These are phyloP conservation scores for Prunella strophiata DNA, from an alignment of 2,797 vertebrate species.

Conservation along the genomic window DNA sequence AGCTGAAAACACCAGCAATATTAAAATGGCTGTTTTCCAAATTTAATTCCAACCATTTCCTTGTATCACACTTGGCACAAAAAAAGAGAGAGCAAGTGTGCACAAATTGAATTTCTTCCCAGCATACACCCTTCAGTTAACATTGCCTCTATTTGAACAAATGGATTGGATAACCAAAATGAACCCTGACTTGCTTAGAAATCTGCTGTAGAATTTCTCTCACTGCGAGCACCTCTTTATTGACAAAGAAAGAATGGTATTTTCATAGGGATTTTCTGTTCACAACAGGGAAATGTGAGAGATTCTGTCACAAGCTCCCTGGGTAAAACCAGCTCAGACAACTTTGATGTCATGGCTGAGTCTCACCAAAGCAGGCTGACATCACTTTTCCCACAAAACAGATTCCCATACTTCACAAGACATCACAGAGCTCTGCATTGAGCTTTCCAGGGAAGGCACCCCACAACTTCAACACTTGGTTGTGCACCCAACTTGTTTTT, in stretches of 20 bases:
- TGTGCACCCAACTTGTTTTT: not conserved
- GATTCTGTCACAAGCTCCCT: fast-evolving
- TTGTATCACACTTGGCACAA: not conserved
- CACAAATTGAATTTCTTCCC: not conserved
- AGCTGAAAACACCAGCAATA: not conserved
- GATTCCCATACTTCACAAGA: not conserved
- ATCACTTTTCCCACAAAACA: not conserved
- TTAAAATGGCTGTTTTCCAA: slow-evolving; percentile 18
- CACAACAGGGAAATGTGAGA: not conserved
- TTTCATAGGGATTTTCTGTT: not conserved
- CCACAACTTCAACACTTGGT: not conserved
- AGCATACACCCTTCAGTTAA: not conserved
- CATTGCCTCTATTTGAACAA: not conserved
- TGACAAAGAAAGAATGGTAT: not conserved
- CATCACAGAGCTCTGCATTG: fast-evolving
- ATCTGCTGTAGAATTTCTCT: not conserved
- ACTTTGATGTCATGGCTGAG: fast-evolving
- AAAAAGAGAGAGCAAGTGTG: not conserved
- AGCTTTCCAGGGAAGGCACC: not conserved
- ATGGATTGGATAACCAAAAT: not conserved
- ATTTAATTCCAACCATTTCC: not conserved
- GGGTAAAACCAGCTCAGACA: not conserved
- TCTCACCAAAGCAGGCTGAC: not conserved
- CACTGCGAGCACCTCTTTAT: not conserved
- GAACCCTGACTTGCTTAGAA: not conserved